Conservation (phyloP, 2,888 invertebrate species). For the Eristalinus aeneus region DNA sequence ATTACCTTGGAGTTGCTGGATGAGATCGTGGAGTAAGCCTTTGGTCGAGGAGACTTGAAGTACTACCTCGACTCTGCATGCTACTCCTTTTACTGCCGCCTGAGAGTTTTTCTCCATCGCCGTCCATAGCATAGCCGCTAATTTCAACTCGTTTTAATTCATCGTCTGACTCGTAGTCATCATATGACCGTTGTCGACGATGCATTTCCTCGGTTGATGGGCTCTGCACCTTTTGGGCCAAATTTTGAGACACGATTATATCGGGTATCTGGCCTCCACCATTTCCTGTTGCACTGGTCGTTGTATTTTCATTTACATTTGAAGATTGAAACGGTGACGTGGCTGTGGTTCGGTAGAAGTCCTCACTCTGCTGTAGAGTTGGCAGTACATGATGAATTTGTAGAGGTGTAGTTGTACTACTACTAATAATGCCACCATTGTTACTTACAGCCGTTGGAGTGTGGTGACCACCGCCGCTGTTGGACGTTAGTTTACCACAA, state of each 20-base stretch:
- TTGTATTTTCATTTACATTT: constrained; percentile 62
- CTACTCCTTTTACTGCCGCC: constrained; percentile 94
- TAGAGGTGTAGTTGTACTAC: constrained; percentile 73
- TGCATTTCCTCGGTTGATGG: constrained; percentile 80
- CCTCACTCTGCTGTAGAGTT: constrained; percentile 78
- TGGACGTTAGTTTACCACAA: constrained; percentile 74
- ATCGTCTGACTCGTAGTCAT: constrained; percentile 94
- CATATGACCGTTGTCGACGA: constrained; percentile 84
- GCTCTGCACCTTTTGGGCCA: constrained; percentile 67
- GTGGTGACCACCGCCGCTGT: constrained; percentile 63
- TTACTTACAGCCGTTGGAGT: constrained; percentile 66
- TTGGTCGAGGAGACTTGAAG: constrained; percentile 90
- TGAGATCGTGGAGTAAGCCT: constrained; percentile 94
- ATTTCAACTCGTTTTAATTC: constrained; percentile 93
- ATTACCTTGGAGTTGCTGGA: constrained; percentile 92
- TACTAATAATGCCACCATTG: constrained; percentile 62
- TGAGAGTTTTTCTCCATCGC: constrained; percentile 87
- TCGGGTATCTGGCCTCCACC: constrained; percentile 75
- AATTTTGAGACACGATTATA: constrained; percentile 77
- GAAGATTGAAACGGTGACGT: constrained; percentile 83
- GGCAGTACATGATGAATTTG: constrained; percentile 79
- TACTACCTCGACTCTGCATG: constrained; percentile 95
- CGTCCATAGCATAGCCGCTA: constrained; percentile 85
- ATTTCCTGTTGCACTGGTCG: constrained; percentile 52
- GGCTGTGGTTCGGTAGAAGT: constrained; percentile 83